Evolutionary conservation across 2,888 invertebrate species (phyloP).

Genomic region (Sthenelais limicola): DNA sequence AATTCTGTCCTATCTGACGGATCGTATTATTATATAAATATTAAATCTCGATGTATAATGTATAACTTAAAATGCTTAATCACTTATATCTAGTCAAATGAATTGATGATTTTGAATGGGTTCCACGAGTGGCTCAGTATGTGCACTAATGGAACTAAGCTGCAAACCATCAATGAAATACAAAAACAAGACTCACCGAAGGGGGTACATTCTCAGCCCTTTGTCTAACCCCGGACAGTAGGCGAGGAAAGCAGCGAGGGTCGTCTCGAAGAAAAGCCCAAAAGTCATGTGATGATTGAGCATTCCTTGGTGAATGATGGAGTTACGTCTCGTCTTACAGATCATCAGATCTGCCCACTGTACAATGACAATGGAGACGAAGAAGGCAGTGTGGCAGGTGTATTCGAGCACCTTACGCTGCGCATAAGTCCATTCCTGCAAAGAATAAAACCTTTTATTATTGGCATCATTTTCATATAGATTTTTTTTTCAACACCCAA

Average conservation of each 20-base stretch:
- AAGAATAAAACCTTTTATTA: too few relatives aligned
- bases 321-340: constrained; percentile 55
- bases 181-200: constrained; percentile 65
- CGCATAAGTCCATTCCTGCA: constrained; percentile 73
- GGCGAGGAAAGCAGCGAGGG: constrained; percentile 71
- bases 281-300: constrained; percentile 71
- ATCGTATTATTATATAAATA: too few relatives aligned
- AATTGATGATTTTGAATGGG: too few relatives aligned
- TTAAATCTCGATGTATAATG: too few relatives aligned
- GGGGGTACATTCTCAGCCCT: constrained; percentile 72
- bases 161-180: neutral
- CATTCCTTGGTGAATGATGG: constrained; percentile 57
- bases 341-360: constrained; percentile 56
- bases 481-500: too few relatives aligned
- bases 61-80: too few relatives aligned
- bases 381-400: constrained; percentile 58
- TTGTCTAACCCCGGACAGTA: constrained; percentile 73
- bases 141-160: neutral
- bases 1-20: too few relatives aligned
- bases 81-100: too few relatives aligned
- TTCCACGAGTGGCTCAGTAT: too few relatives aligned
- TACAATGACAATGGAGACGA: constrained; percentile 56
- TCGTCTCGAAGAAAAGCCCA: constrained; percentile 73
- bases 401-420: constrained; percentile 57
- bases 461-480: too few relatives aligned